Base-by-base conservation (phyloP, 2,888 invertebrate species). In the Ditula angustiorana region DNA sequence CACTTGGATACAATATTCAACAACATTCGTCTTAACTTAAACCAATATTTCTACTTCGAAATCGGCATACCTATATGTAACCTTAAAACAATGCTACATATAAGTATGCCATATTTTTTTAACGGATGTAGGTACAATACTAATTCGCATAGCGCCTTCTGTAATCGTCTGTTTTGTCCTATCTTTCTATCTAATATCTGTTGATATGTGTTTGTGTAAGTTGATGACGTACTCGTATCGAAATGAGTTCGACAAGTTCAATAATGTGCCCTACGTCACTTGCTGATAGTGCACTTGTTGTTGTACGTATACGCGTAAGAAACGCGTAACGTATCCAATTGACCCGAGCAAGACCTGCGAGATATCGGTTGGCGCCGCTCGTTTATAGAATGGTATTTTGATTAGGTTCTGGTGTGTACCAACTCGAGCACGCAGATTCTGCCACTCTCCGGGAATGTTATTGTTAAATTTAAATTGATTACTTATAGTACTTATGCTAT, bases 331-430 rank as follows among this genome's bases (percentile, higher is more conserved):
- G 61, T 41, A 44, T 68, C 61, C 66, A 60, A 67, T 69, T 73
- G 73, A 75, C 74, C 75, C 69, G 67, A 66, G 35, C 41, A 19
- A 41, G 74, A 68, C 71, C 71, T 69, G 61, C 53, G 8, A 61
- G 69, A 74, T 73, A 76, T 69, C 68, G 60, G 56, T 67, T 70
- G 73, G 73, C 73, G 74, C 73, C 75, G 69, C 66, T 66, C 66
- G 55, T 56, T 58, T 61, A 52, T 63, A 30, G 21, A 55, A 44
- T 55, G 11, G 5, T 16, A 24, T 41, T 26, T 50, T 16, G 16
- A 28, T 50, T 56, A 28, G 5, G n/a, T 26, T 26, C 41, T 41
- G 19, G 21, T 58, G 46, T 53, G 46, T 61, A 59, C 30, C 53
- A 55, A 33, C 26, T 19, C 21, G 16, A 47, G 24, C 47, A 59